phyloP scores from a whole-genome alignment of 2,797 vertebrate genomes.

The Alectoris magna region DNA sequence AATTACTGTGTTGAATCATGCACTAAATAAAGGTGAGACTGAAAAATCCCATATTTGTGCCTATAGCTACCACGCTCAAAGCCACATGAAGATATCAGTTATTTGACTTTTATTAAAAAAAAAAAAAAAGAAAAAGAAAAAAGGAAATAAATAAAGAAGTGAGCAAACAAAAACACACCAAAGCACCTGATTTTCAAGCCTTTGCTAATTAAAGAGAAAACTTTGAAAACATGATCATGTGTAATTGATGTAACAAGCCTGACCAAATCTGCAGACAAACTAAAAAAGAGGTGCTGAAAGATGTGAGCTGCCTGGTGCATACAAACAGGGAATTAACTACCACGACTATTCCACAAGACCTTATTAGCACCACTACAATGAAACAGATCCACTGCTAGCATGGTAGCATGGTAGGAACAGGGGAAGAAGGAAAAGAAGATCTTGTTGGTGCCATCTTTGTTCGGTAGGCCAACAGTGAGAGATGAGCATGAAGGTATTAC shows the following conservation, averaged over 20 bases:
- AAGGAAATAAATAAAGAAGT: neutral
- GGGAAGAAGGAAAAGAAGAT: neutral
- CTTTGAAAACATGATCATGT: neutral
- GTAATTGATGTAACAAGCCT: neutral
- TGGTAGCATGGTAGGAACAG: neutral
- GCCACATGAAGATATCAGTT: neutral
- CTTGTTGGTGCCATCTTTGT: neutral
- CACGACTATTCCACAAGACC: neutral
- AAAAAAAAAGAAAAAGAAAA: neutral
- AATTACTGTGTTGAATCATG: neutral
- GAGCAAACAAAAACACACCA: neutral
- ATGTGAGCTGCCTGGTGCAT: neutral
- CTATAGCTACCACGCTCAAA: neutral
- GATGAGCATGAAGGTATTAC: neutral
- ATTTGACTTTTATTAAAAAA: neutral
- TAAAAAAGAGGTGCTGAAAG: neutral
- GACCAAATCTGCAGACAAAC: neutral
- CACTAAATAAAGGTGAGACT: neutral
- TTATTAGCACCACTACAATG: neutral
- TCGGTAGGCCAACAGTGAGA: neutral
- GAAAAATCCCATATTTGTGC: neutral
- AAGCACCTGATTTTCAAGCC: neutral
- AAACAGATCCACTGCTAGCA: neutral
- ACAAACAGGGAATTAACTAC: neutral
- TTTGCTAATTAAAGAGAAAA: neutral